Percentiles rank a stretch among this genome's conserved stretches.
phyloP scores from a whole-genome alignment of 2,113 vertebrate species.

The Calidris pugnax region DNA sequence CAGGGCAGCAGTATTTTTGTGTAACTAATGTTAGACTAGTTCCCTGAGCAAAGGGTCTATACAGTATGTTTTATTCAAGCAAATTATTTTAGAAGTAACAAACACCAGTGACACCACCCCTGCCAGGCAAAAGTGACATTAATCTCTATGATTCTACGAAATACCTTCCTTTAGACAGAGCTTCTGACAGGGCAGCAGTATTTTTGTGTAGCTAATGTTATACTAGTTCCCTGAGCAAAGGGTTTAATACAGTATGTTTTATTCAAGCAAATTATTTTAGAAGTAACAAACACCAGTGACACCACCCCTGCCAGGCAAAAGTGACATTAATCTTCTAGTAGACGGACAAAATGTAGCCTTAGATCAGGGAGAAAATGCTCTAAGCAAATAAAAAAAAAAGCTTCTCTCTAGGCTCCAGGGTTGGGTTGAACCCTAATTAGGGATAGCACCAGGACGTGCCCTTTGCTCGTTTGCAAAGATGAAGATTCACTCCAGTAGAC shows the following conservation, averaged over 20 bases:
- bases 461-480: background rate
- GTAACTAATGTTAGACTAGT: background rate
- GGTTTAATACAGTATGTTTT: background rate
- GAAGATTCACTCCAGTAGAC: background rate
- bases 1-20: background rate
- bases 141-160: background rate
- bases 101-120: background rate
- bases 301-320: background rate
- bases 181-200: background rate
- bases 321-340: background rate
- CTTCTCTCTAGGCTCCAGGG: background rate
- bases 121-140: background rate
- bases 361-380: background rate
- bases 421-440: background rate
- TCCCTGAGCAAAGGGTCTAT: background rate
- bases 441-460: background rate
- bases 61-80: background rate
- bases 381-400: background rate
- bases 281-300: background rate
- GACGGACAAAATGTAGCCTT: background rate
- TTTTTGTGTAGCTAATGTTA: background rate
- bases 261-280: background rate
- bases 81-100: background rate
- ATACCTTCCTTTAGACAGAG: background rate
- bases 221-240: background rate